phyloP scores from a whole-genome alignment of 37 sponge, comb jelly and placozoan species.

The Oopsacas minuta region DNA sequence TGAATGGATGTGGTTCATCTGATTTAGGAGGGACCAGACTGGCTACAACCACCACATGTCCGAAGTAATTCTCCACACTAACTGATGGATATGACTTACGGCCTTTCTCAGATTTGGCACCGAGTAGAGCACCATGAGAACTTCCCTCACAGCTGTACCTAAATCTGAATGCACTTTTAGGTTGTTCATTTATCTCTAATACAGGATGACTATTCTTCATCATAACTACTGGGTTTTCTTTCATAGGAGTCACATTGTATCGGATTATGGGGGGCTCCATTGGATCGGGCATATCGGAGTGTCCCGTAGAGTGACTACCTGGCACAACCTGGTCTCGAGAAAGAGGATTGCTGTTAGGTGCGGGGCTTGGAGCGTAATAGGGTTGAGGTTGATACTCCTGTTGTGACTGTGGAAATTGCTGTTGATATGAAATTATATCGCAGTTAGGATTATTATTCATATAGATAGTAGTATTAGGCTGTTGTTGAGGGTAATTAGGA shows the following conservation, averaged over 20 bases:
- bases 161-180: neutral
- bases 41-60: neutral
- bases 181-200: neutral
- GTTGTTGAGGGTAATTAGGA: neutral
- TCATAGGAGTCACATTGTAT: neutral
- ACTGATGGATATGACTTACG: slow-evolving; percentile 5
- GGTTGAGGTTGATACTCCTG: neutral
- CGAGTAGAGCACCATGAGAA: neutral
- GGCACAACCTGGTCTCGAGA: neutral
- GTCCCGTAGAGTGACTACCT: neutral
- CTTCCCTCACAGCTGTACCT: neutral
- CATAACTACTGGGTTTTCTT: neutral
- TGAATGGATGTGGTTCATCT: neutral
- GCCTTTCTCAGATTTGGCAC: neutral
- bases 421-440: neutral
- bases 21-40: neutral
- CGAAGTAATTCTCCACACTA: neutral
- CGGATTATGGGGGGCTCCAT: neutral
- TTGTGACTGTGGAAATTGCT: neutral
- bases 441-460: neutral
- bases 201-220: neutral
- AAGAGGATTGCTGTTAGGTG: neutral
- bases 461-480: neutral
- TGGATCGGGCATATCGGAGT: neutral
- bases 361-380: neutral